Base-by-base conservation (phyloP, 2,797 vertebrate species). In the Myotis daubentonii region DNA sequence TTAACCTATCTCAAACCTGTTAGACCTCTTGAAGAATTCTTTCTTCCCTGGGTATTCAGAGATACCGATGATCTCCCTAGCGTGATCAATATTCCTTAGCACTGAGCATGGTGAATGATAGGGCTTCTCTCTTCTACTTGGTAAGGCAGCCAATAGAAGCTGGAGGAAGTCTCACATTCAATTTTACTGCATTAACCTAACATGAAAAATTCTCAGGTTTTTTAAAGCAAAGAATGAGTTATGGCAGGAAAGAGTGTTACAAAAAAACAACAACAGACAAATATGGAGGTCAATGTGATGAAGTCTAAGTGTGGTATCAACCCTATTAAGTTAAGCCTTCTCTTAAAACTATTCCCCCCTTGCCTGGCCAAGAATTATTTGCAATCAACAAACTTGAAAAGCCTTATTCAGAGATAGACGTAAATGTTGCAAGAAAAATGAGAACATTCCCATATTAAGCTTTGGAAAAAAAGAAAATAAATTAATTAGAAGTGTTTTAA, bases 391-490 rank as follows among this genome's bases (percentile, higher is more conserved):
- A 93, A 82, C 65, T 83, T 93, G 47, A 51, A 89, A 93, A 84
- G 28, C 81, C 28, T 38, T 87, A 36, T 25, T 79, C 38, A 96
- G 95, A 90, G 89, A 94, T 15, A 91, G 41, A 81, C 66, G n/a
- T 66, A 93, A 93, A 95, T 5, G 22, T 92, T 66, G 25, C 71
- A 87, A 85, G 38, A 81, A 94, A 96, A 97, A 93, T 85, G 85
- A 96, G 97, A 96, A 93, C 60, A 89, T 71, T 70, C 66, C 44
- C 68, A 94, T 87, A 92, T 96, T 85, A 95, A 94, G 57, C 55
- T 41, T 84, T 81, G 44, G 55, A 70, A 89, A 96, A 96, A 97
- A 94, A 93, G 93, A 94, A 97, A 96, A 95, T 96, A 96, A 93
- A 80, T 93, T 96, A 96, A 95, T 97, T 97, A 94, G 89, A 68